Evolutionary conservation across 2,113 vertebrate genomes (phyloP).

Genomic region (Setophaga petechia): DNA sequence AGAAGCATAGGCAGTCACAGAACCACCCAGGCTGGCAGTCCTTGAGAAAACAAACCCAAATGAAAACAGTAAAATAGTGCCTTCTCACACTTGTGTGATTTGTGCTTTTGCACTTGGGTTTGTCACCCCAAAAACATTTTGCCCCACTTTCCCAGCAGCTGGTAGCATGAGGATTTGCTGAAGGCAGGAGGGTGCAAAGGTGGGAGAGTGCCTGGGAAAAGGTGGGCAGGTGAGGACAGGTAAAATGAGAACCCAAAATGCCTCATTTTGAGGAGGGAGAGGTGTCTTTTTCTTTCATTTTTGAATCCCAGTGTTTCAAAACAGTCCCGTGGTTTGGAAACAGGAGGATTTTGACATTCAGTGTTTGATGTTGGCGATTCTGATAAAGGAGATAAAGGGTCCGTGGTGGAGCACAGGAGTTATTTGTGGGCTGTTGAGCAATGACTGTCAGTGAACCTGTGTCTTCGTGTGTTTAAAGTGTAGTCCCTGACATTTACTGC

Average conservation of each 20-base stretch:
- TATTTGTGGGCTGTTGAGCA: constrained; percentile 33
- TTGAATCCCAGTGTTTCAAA: neutral
- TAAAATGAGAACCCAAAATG: neutral
- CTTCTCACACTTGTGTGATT: neutral
- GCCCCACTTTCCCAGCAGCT: neutral
- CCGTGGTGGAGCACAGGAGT: fast-evolving
- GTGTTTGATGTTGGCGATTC: neutral
- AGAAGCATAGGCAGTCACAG: fast-evolving
- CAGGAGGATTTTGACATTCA: constrained; percentile 10
- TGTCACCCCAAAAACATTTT: neutral
- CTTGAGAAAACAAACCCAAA: neutral
- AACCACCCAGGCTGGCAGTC: neutral
- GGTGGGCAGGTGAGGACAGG: fast-evolving
- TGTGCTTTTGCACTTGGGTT: neutral
- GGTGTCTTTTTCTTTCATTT: neutral
- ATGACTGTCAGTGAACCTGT: neutral
- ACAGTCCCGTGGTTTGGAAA: neutral
- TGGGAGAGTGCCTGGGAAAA: fast-evolving
- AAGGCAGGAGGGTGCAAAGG: neutral
- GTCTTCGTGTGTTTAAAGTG: constrained; percentile 6
- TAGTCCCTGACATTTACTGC: constrained; percentile 32
- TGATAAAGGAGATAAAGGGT: constrained; percentile 19
- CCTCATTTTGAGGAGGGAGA: neutral
- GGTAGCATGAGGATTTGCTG: neutral
- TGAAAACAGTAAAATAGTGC: fast-evolving